Evolutionary conservation across 2,888 invertebrate species (phyloP).

Genomic region (Phyto melanocephala): DNA sequence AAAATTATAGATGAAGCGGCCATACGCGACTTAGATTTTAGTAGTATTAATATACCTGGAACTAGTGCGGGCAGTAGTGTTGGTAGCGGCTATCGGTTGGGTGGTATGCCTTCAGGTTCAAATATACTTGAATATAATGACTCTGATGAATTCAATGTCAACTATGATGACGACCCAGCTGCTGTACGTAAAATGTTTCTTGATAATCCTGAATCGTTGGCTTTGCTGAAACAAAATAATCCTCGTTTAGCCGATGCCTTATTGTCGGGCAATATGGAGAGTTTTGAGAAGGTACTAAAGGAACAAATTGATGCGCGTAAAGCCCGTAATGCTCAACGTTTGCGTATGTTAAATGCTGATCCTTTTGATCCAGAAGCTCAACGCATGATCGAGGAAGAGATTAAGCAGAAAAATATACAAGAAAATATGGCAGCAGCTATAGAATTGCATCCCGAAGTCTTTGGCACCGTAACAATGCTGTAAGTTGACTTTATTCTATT

Average conservation of each 20-base stretch:
- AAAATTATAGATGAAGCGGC: constrained; percentile 56
- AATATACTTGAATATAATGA: constrained; percentile 66
- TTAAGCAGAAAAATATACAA: constrained; percentile 96
- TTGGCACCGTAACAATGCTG: constrained; percentile 98
- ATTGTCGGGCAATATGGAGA: constrained; percentile 88
- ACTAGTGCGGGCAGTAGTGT: constrained; percentile 57
- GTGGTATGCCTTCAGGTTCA: constrained; percentile 20
- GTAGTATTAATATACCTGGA: constrained; percentile 89
- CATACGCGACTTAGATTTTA: constrained; percentile 85
- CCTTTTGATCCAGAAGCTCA: constrained; percentile 98
- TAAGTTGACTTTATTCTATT: no score
- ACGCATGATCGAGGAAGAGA: constrained; percentile 96
- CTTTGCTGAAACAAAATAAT: constrained; percentile 95
- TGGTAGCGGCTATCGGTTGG: constrained; percentile 47
- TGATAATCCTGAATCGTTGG: constrained; percentile 93
- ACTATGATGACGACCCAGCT: constrained; percentile 89
- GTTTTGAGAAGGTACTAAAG: constrained; percentile 87
- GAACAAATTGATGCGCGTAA: constrained; percentile 91
- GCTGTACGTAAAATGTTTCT: constrained; percentile 91
- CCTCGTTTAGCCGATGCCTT: constrained; percentile 94
- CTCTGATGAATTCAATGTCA: constrained; percentile 77
- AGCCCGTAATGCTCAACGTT: constrained; percentile 89
- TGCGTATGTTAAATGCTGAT: constrained; percentile 94
- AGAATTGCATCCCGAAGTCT: constrained; percentile 99
- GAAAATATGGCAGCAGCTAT: constrained; percentile 99